Conservation (phyloP, 2,797 vertebrate species). For the Ptychobarbus kaznakovi region DNA sequence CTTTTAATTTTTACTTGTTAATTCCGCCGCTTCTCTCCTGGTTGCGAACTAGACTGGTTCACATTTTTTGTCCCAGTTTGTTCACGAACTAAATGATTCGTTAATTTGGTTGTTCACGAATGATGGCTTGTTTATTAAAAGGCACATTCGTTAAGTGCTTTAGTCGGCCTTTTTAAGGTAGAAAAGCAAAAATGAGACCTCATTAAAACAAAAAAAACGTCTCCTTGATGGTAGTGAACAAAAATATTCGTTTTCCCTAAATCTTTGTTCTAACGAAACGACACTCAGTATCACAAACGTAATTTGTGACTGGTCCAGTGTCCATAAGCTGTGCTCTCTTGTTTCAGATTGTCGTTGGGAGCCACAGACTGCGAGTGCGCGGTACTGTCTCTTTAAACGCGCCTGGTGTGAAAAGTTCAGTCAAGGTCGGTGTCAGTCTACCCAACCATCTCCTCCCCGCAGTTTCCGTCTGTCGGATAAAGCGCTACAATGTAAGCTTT, state of each 20-base stretch:
- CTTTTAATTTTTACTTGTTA: not conserved
- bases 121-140: not conserved
- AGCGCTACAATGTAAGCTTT: not conserved
- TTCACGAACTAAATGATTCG: not conserved
- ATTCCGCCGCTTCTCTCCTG: not conserved
- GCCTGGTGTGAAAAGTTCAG: constrained; percentile 65
- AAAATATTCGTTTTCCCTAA: not conserved
- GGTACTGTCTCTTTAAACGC: constrained; percentile 59
- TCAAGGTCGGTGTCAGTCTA: constrained; percentile 69
- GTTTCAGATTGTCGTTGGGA: constrained; percentile 18
- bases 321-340: not conserved
- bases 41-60: not conserved
- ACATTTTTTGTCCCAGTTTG: not conserved
- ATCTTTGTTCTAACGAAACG: not conserved
- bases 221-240: not conserved
- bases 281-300: not conserved
- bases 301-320: not conserved
- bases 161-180: not conserved
- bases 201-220: not conserved
- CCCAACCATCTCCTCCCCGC: constrained; percentile 29
- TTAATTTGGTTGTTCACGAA: too few relatives aligned
- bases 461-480: constrained; percentile 31
- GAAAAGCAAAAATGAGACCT: too few relatives aligned
- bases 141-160: too few relatives aligned
- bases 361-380: constrained; percentile 59